Conservation (phyloP, 2,888 invertebrate genomes). For the Drepana falcataria region DNA sequence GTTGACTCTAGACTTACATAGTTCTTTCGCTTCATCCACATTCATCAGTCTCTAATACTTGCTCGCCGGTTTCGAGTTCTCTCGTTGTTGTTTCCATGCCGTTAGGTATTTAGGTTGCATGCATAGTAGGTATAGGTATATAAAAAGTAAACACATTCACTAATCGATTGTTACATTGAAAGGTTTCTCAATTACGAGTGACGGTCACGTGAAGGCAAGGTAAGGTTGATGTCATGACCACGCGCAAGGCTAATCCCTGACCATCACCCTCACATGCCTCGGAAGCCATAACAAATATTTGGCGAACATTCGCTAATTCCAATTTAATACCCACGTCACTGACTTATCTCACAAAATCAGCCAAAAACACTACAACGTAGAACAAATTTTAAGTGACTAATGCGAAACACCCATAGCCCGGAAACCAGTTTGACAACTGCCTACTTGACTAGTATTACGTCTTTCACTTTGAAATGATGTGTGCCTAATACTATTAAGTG, state of each 20-base stretch:
- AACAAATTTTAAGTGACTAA: not conserved
- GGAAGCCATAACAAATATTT: conserved; percentile 22
- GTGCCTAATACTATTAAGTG: not conserved
- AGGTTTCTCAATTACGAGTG: conserved; percentile 43
- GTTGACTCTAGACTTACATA: no score
- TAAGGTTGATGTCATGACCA: conserved; percentile 50
- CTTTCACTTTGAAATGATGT: conserved; percentile 15
- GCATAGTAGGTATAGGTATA: no score
- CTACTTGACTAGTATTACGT: conserved; percentile 1
- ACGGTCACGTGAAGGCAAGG: conserved; percentile 30
- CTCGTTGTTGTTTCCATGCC: no score
- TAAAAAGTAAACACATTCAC: not conserved
- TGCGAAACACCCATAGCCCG: not conserved
- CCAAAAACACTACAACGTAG: no score
- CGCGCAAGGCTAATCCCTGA: conserved; percentile 55
- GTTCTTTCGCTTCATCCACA: no score
- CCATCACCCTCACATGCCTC: conserved; percentile 29
- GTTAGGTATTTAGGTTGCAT: no score
- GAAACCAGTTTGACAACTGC: conserved; percentile 1
- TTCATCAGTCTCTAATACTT: no score
- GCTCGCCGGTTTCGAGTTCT: no score
- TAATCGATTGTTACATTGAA: conserved; percentile 21
- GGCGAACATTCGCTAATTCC: not conserved
- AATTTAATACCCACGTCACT: not conserved
- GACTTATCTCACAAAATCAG: not conserved